Percentiles rank a stretch among this genome's conserved stretches.
phyloP scores from a whole-genome alignment of 1,140 invertebrate species.

The Leptonema lineaticorne region DNA sequence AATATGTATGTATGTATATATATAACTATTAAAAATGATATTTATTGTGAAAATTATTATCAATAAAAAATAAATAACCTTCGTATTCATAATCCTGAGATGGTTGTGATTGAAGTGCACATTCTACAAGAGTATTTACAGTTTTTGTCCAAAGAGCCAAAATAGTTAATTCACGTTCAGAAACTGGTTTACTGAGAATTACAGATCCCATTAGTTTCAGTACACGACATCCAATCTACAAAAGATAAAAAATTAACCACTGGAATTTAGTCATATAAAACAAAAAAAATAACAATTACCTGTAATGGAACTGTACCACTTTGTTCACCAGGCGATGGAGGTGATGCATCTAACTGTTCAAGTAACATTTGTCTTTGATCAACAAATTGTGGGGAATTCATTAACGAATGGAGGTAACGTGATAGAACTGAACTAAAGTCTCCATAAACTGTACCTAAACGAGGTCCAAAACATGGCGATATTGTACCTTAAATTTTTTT shows the following conservation, averaged over 20 bases:
- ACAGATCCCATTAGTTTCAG: conserved; percentile 74
- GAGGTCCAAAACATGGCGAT: conserved; percentile 69
- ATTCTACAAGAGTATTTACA: conserved; percentile 82
- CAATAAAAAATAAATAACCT: conserved; percentile 51
- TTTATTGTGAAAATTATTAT: not conserved
- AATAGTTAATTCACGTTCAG: conserved; percentile 84
- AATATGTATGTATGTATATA: too few relatives aligned
- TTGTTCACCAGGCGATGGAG: conserved; percentile 43
- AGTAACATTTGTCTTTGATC: conserved; percentile 48
- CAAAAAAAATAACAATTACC: conserved; percentile 54
- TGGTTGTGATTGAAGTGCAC: conserved; percentile 63
- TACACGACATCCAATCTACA: conserved; percentile 84
- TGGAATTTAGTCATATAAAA: conserved; percentile 68
- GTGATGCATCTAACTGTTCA: conserved; percentile 47
- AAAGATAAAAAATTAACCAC: conserved; percentile 70
- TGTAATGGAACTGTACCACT: conserved; percentile 51
- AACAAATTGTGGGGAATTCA: conserved; percentile 46
- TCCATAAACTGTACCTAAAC: conserved; percentile 70
- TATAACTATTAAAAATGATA: not conserved
- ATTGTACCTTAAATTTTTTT: conserved; percentile 65
- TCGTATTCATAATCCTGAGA: conserved; percentile 66
- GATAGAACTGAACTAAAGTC: conserved; percentile 78
- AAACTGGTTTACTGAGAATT: conserved; percentile 75
- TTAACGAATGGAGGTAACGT: conserved; percentile 72
- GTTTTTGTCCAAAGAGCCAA: conserved; percentile 89